These are phyloP conservation scores for Syndactyla subalaris DNA, from an alignment of 2,797 vertebrate species.

Conservation along the genomic window DNA sequence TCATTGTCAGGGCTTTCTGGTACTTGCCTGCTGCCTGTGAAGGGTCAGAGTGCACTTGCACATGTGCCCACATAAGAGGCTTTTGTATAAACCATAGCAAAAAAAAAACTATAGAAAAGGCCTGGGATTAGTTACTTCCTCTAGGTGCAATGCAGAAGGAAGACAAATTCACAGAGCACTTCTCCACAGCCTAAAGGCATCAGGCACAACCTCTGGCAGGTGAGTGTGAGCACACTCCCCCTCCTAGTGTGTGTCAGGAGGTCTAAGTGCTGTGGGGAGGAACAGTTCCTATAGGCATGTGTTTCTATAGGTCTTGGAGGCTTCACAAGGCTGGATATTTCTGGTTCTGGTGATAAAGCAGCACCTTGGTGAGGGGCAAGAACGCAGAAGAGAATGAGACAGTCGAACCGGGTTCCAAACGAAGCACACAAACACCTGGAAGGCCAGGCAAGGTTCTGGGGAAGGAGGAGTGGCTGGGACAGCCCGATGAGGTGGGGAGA, in stretches of 20 bases:
- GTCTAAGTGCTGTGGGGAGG: background rate
- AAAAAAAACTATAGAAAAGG: background rate
- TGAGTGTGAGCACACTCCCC: background rate
- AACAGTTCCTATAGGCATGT: background rate
- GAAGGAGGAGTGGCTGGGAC: background rate
- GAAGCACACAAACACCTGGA: background rate
- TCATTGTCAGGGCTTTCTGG: background rate
- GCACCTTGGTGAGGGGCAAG: background rate
- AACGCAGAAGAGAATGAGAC: background rate
- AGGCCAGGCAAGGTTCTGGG: background rate
- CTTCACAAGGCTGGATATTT: background rate
- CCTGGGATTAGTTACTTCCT: background rate
- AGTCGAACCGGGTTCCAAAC: fast-evolving
- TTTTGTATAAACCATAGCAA: background rate
- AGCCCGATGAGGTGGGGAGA: background rate
- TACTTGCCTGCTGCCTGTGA: background rate
- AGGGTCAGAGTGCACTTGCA: background rate
- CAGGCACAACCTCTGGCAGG: background rate
- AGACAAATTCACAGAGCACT: background rate
- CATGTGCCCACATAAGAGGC: fast-evolving
- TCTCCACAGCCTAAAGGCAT: background rate
- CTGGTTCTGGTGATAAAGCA: fast-evolving
- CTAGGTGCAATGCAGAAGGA: background rate
- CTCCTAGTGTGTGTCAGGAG: background rate
- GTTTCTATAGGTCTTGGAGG: background rate